Base-by-base conservation (phyloP, 2,888 invertebrate species). In the Cryptosula pallasiana region DNA sequence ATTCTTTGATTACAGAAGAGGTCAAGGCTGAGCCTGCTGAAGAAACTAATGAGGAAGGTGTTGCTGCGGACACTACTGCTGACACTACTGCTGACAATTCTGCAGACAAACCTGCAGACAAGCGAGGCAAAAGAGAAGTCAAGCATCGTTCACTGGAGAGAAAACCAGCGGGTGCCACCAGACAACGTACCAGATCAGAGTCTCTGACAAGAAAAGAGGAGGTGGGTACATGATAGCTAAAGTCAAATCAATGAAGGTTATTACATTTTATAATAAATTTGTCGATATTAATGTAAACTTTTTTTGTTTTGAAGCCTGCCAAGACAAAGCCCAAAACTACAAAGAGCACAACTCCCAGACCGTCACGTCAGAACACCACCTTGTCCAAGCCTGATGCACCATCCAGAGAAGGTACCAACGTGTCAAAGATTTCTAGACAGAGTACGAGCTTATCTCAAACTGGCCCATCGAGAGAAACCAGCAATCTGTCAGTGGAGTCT, bases 121-220 rank as follows among this genome's bases (percentile, higher is more conserved):
- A 23, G 20, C 3, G 16, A 63, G 34, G 34, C 2, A 63, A 63
- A 63, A 25, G 34, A 25, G 27, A 16, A 13, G 63, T 32, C 9
- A 63, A 63, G 32, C 63, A 63, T 34, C 9, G 9, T 9, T 63
- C 63, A 25, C n/a, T 63, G 32, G 63, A 63, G 63, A 27, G 63
- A 32, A 27, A 63, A n/a, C 63, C 63, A 34, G 32, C 25, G n/a
- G 25, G 5, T 32, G 29, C 63, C 9, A 25, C 32, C 13, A 25
- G 63, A 27, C 63, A 63, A 27, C 29, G 63, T 5, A 63, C 63
- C n/a, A 25, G 63, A 34, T 63, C 63, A 13, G 63, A 25, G 63
- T 63, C 63, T 32, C 32, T 63, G 3, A 63, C 27, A 27, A 27
- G 63, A 32, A 63, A 27, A 32, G 63, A 63, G 3, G 29, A 63